phyloP scores from a whole-genome alignment of 2,113 vertebrate species.

The Gadus chalcogrammus region DNA sequence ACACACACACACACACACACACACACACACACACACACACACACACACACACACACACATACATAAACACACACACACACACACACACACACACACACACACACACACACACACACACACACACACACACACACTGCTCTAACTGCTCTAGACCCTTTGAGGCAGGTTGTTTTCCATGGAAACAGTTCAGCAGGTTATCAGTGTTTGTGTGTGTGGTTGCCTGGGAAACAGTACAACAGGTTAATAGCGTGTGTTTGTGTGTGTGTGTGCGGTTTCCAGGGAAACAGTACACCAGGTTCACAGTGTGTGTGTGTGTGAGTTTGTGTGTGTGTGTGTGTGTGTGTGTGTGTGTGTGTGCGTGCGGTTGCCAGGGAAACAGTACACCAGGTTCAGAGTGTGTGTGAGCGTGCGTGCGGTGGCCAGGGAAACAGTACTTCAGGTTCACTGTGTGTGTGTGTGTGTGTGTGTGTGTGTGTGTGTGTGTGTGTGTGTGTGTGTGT shows the following conservation, averaged over 20 bases:
- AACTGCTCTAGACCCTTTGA: constrained; percentile 92
- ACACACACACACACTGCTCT: constrained; percentile 71
- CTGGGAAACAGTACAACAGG: too few species aligned
- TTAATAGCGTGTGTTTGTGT: too few species aligned
- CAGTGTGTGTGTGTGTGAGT: not conserved
- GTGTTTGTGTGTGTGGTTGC: too few species aligned
- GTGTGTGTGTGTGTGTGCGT: constrained; percentile 1
- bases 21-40: not conserved
- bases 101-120: not conserved
- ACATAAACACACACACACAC: not conserved
- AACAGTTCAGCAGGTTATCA: too few species aligned
- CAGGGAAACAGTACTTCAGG: not conserved
- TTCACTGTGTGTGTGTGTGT: too few species aligned
- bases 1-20: not conserved
- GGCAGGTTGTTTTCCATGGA: constrained; percentile 75
- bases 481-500: not conserved
- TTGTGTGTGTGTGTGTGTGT: not conserved
- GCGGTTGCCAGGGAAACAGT: constrained; percentile 78
- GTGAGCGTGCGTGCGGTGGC: too few species aligned
- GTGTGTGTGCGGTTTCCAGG: too few species aligned
- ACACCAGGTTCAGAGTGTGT: constrained; percentile 80
- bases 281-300: too few species aligned
- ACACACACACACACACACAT: not conserved
- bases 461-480: too few species aligned
- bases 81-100: not conserved